These are phyloP conservation scores for Sphecodes monilicornis DNA, from an alignment of 2,888 invertebrate genomes.

Conservation along the genomic window DNA sequence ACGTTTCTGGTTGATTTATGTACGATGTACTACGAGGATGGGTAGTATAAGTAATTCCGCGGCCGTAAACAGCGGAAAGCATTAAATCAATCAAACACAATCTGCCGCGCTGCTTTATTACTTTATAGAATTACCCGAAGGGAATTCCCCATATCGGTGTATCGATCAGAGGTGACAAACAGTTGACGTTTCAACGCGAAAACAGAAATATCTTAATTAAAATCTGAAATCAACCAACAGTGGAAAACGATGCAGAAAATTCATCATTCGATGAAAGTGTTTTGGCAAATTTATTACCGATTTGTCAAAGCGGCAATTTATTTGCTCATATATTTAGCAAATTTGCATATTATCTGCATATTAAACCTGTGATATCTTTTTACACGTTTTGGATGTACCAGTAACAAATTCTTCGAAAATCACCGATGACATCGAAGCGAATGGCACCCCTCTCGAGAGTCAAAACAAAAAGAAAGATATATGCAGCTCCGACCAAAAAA, in stretches of 20 bases:
- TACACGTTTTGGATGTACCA: neutral
- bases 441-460: neutral
- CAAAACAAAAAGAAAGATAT: conserved; percentile 31
- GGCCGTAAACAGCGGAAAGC: neutral
- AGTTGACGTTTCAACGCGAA: neutral
- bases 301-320: neutral
- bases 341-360: neutral
- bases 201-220: conserved; percentile 6
- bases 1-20: neutral
- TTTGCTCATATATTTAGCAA: neutral
- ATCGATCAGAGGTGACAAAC: neutral
- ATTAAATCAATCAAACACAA: neutral
- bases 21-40: neutral
- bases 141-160: neutral
- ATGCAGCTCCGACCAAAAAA: conserved; percentile 66
- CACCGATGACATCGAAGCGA: neutral
- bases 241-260: neutral
- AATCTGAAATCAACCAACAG: neutral
- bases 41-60: neutral
- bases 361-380: neutral
- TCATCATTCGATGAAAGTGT: conserved; percentile 2
- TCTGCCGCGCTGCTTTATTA: neutral
- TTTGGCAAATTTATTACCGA: neutral
- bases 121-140: neutral
- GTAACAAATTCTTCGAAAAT: neutral